phyloP scores from a whole-genome alignment of 2,797 vertebrate genomes.

The Tarsius wallacei region DNA sequence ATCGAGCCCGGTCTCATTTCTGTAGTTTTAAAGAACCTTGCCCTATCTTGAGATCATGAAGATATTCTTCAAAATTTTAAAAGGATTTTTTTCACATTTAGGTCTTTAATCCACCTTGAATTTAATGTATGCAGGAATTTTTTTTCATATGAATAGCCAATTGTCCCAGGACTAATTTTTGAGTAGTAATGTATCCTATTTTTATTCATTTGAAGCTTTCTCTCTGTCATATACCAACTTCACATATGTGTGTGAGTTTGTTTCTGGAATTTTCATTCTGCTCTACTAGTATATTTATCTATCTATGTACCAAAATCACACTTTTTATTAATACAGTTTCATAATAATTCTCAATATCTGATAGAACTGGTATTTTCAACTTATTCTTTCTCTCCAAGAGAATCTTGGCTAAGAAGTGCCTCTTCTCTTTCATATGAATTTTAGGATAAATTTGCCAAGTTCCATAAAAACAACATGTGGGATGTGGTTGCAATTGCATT shows the following conservation, averaged over 20 bases:
- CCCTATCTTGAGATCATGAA: not conserved
- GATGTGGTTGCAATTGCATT: not conserved
- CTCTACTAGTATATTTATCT: too few relatives aligned
- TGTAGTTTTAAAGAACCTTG: not conserved
- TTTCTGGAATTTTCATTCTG: not conserved
- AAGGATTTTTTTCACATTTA: slow-evolving; percentile 35
- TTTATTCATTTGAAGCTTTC: not conserved
- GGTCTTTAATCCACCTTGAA: not conserved
- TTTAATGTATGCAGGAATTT: not conserved
- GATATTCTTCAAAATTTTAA: not conserved
- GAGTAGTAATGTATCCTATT: not conserved
- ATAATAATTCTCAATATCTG: not conserved
- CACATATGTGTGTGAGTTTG: not conserved
- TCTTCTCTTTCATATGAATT: slow-evolving; percentile 26
- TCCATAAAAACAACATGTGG: not conserved
- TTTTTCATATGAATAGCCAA: not conserved
- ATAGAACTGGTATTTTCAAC: not conserved
- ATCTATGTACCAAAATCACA: not conserved
- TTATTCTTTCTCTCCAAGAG: not conserved
- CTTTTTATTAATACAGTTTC: slow-evolving; percentile 34
- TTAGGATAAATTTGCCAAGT: not conserved
- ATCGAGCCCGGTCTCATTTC: not conserved
- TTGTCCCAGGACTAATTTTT: not conserved
- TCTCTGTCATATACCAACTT: not conserved
- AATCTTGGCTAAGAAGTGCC: not conserved